Evolutionary conservation across 2,113 vertebrate genomes (phyloP), one percentile per base, ranked within the genome.

Genomic region (Xiphophorus maculatus): DNA sequence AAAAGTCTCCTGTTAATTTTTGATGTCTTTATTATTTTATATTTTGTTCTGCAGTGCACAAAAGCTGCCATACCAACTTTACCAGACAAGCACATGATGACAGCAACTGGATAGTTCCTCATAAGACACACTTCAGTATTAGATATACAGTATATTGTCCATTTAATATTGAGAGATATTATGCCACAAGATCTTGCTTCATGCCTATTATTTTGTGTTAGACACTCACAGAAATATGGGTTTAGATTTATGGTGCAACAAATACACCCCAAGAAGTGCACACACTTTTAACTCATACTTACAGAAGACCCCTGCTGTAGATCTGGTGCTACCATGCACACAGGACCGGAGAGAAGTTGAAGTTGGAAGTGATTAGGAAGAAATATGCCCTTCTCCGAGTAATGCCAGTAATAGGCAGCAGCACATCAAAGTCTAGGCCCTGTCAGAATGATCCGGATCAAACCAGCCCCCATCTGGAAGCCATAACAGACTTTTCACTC

Each of bases 301-400:
- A 32, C 67, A 29, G 28, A 42, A 74, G 42, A 61, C 37, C 73
- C 66, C 28, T 54, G 14, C 66, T 74, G 62, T 48, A 71, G 40
- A 30, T 74, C 76, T 25, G 37, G 73, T 78, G 33, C 77, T 67
- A 44, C 78, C 70, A 14, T 75, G 62, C 27, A 30, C 40, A 30
- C 33, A 30, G 71, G 77, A 44, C 76, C 51, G 74, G 70, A 73
- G 81, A 69, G 83, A 80, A 84, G 90, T 58, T 58, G 51, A 85
- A 88, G 86, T 94, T 93, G 92, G 92, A 93, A 93, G 91, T 91
- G 92, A 93, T 94, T 94, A 93, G 80, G 86, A 82, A 87, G 90
- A 90, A 93, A 91, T 91, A 89, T 77, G 83, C 85, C 85, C 60
- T 84, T 91, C 89, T 93, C 83, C 87, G 87, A 86, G 90, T 92